These are phyloP conservation scores for Heliconius congener DNA, from an alignment of 1,140 invertebrate species.

Conservation along the genomic window DNA sequence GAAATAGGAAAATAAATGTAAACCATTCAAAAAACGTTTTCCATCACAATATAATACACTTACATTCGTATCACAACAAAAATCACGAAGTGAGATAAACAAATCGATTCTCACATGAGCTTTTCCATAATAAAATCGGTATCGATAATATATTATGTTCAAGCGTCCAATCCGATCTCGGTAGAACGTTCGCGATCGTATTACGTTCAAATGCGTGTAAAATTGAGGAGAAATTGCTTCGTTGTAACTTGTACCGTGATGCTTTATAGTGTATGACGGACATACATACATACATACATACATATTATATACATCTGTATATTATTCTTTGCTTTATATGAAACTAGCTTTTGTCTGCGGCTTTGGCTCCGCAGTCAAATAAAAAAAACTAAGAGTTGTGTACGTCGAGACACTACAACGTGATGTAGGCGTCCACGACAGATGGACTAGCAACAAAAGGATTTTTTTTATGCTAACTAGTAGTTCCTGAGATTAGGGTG, in stretches of 20 bases:
- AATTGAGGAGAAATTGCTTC: constrained; percentile 73
- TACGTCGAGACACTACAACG: too few relatives aligned
- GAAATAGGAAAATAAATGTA: too few relatives aligned
- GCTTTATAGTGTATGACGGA: neutral
- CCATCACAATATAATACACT: neutral
- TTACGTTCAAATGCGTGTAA: constrained; percentile 72
- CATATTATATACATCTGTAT: neutral
- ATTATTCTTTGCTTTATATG: too few relatives aligned
- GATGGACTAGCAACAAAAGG: too few relatives aligned
- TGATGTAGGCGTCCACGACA: too few relatives aligned
- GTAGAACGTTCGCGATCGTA: constrained; percentile 51
- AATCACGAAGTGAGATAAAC: constrained; percentile 12
- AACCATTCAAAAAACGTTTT: too few relatives aligned
- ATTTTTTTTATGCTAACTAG: too few relatives aligned
- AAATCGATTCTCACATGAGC: constrained; percentile 15
- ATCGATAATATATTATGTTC: constrained; percentile 26
- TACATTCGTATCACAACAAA: constrained; percentile 4
- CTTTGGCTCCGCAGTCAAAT: too few relatives aligned
- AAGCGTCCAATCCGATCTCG: constrained; percentile 45
- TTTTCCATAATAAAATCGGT: constrained; percentile 26
- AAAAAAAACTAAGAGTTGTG: too few relatives aligned
- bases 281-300: neutral
- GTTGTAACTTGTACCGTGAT: constrained; percentile 36
- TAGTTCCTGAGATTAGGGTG: too few relatives aligned
- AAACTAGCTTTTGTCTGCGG: too few relatives aligned